Conservation (phyloP, 2,888 invertebrate genomes). For the Exephanes ischioxanthus region DNA sequence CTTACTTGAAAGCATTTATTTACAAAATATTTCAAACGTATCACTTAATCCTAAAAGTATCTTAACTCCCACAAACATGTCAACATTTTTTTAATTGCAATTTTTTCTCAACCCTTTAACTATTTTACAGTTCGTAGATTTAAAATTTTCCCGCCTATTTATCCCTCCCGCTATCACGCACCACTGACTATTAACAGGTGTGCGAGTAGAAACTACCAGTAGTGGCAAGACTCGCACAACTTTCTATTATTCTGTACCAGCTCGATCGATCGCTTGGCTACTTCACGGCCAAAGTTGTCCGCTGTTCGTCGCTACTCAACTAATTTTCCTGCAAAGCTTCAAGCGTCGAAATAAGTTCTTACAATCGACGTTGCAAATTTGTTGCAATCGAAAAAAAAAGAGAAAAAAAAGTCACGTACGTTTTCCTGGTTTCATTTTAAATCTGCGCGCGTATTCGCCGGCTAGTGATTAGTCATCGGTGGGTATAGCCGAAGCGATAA, state of each 20-base stretch:
- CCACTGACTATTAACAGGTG: not conserved
- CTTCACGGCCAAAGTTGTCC: not conserved
- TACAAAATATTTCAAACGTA: not conserved
- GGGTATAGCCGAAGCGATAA: constrained; percentile 45
- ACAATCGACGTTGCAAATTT: not conserved
- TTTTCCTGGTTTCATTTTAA: constrained; percentile 24
- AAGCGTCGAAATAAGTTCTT: not conserved
- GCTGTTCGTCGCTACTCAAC: not conserved
- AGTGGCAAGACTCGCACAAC: not conserved
- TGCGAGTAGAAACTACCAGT: not conserved
- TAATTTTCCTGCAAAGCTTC: not conserved
- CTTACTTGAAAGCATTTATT: not conserved
- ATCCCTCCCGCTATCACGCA: not conserved
- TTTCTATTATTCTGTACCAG: not conserved
- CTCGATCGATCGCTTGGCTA: not conserved
- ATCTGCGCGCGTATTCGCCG: constrained; percentile 45
- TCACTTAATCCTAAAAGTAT: not conserved
- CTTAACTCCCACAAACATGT: not conserved
- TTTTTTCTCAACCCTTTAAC: not conserved
- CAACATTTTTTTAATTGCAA: not conserved
- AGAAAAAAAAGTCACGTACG: not conserved
- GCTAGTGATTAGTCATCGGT: constrained; percentile 34
- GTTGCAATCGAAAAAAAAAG: not conserved
- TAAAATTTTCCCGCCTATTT: constrained; percentile 1
- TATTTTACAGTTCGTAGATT: not conserved